Conservation (phyloP, 2,113 vertebrate species). For the Mirounga angustirostris region DNA sequence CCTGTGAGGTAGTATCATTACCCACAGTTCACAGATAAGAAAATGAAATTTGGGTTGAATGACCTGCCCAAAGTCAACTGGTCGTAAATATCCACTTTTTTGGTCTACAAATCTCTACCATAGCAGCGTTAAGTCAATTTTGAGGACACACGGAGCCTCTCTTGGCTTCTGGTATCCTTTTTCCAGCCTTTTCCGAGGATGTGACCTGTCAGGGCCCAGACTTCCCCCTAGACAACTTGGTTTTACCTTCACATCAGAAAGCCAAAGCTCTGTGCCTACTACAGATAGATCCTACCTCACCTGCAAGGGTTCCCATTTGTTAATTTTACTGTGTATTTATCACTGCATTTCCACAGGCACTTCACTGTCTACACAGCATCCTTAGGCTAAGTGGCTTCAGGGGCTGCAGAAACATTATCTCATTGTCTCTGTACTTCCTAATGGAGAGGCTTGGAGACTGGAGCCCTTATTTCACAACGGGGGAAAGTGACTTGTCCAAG, state of each 20-base stretch:
- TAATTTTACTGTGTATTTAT: background rate
- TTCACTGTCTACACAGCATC: background rate
- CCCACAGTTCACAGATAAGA: background rate
- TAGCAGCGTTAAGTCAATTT: background rate
- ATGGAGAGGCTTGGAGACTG: slow-evolving; percentile 4
- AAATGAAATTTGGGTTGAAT: slow-evolving; percentile 42
- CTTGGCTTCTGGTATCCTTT: background rate
- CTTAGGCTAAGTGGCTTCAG: slow-evolving; percentile 38
- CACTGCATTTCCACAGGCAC: background rate
- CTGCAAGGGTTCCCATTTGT: background rate
- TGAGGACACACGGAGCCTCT: background rate
- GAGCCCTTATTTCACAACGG: slow-evolving; percentile 17
- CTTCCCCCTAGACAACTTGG: background rate
- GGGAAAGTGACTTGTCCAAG: slow-evolving; percentile 62
- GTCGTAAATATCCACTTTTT: background rate
- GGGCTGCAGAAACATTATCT: slow-evolving; percentile 11
- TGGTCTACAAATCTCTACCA: background rate
- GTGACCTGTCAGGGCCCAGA: background rate
- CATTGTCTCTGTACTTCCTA: background rate
- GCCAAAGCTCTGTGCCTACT: background rate
- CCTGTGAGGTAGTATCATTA: background rate
- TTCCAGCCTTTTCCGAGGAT: background rate
- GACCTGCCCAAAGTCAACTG: background rate
- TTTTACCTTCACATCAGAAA: background rate
- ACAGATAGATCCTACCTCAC: background rate